Evolutionary conservation across 2,888 invertebrate genomes (phyloP), one percentile per base, ranked within the genome.

Genomic region (Phaonia tiefii): DNA sequence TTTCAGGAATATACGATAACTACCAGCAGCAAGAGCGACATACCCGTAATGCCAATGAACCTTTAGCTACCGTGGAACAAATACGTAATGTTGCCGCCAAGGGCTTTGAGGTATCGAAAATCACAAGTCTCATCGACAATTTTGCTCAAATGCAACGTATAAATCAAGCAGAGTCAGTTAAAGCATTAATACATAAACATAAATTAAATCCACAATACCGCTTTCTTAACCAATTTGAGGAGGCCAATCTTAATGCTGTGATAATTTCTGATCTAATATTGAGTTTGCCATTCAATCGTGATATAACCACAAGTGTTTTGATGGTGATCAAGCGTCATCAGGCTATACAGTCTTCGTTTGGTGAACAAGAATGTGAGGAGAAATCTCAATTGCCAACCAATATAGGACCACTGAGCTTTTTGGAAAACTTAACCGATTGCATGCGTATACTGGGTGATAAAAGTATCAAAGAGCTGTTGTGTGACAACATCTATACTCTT

Each of bases 91-190:
- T 93, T 0, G 93, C 93, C 0, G 92, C 92, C 17, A 89, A 92
- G 39, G 93, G 93, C 0, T 93, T 93, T 37, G 92, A 93, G 37
- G 92, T 93, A 0, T 92, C 93, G 0, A 92, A 93, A 86, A 92
- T 94, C 0, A 93, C 93, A 89, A 92, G 93, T 10, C 92, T 93
- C 0, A 92, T 93, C 0, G 93, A 93, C 85, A 92, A 92, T n/a
- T 94, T 94, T 84, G 88, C 91, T 0, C 88, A 89, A 70, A 83
- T 87, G 1, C 89, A 91, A 75, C 86, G 86, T 8, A 80, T 89
- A 1, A 84, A 86, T 20, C 86, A 86, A 31, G 85, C 85, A 37
- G 75, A 85, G 0, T 87, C 89, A 17, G 42, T 86, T 3, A 87
- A 88, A 66, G 77, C 81, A 1, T 82, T 90, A 0, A 76, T 89